A percentile compares a stretch with the other conserved stretches of the same genome.
phyloP scores from a whole-genome alignment of 2,888 invertebrate genomes.

The Apamea epomidion region DNA sequence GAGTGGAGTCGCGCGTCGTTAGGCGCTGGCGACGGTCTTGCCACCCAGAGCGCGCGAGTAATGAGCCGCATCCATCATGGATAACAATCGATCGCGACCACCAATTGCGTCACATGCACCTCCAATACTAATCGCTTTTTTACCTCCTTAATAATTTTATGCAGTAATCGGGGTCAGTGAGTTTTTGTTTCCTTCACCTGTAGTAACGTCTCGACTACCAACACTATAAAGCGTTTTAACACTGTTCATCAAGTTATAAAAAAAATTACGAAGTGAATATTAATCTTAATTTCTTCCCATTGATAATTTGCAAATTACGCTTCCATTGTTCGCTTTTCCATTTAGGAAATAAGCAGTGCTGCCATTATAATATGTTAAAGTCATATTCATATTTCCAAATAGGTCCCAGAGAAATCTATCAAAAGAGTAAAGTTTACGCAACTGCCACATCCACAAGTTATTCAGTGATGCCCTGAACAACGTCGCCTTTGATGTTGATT shows the following conservation, averaged over 20 bases:
- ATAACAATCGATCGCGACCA: conserved; percentile 81
- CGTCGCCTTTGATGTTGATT: conserved; percentile 29
- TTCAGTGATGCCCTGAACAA: conserved; percentile 1
- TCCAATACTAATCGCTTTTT: conserved; percentile 58
- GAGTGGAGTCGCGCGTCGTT: conserved; percentile 77
- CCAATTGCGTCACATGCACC: conserved; percentile 69
- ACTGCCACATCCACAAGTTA: not conserved
- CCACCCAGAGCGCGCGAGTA: conserved; percentile 85
- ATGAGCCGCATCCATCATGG: conserved; percentile 86
- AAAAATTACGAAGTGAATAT: not conserved
- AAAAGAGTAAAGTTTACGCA: not conserved
- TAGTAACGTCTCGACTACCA: not conserved
- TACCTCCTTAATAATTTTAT: conserved; percentile 24
- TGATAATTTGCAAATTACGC: not conserved
- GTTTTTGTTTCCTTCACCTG: conserved; percentile 1
- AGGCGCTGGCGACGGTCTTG: conserved; percentile 72
- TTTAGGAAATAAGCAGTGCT: not conserved
- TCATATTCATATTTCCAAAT: not conserved
- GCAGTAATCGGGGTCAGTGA: conserved; percentile 11
- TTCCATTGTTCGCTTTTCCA: not conserved
- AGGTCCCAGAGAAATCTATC: not conserved
- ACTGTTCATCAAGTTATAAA: not conserved
- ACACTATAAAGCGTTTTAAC: not conserved
- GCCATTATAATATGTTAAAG: not conserved
- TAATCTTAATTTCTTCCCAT: not conserved